Conservation (phyloP, 1,140 invertebrate genomes). For the Adoxophyes honmai region DNA sequence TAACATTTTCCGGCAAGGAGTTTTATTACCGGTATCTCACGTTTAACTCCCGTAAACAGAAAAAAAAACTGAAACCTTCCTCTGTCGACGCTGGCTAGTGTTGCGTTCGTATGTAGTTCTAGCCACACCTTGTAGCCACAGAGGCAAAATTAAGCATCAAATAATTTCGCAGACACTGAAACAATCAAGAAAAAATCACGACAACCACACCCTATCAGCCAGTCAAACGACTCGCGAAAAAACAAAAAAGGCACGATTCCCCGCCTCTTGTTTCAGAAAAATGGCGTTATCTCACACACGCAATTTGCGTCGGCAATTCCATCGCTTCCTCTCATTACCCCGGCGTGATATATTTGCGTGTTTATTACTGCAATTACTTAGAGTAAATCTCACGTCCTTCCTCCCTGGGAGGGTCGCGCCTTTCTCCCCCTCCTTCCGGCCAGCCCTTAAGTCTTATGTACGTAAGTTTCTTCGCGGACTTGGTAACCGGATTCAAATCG, state of each 20-base stretch:
- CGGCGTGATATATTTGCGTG: conserved; percentile 75
- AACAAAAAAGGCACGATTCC: conserved; percentile 37
- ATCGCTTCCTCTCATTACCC: conserved; percentile 75
- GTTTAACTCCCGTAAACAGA: too few relatives aligned
- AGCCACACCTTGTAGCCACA: too few relatives aligned
- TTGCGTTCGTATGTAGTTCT: too few relatives aligned
- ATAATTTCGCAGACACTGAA: too few relatives aligned
- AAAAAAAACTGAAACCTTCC: too few relatives aligned
- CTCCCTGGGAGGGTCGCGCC: conserved; percentile 68
- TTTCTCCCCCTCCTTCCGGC: conserved; percentile 71
- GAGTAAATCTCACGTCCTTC: conserved; percentile 78
- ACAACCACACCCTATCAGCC: not conserved
- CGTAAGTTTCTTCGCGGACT: conserved; percentile 75
- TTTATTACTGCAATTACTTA: conserved; percentile 79
- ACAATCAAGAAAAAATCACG: too few relatives aligned
- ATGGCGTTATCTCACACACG: conserved; percentile 74
- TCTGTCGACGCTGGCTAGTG: too few relatives aligned
- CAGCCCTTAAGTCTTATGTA: conserved; percentile 77
- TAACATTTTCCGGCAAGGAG: too few relatives aligned
- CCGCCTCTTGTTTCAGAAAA: conserved; percentile 57
- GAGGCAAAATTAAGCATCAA: too few relatives aligned
- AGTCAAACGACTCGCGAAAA: conserved; percentile 28
- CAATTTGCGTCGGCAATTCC: conserved; percentile 73
- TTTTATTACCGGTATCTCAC: too few relatives aligned
- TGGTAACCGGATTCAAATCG: conserved; percentile 75